Percentiles rank a stretch among this genome's conserved stretches.
Evolutionary conservation across 2,797 vertebrate species (phyloP).

Genomic region (Mormyrus hasselquistii): DNA sequence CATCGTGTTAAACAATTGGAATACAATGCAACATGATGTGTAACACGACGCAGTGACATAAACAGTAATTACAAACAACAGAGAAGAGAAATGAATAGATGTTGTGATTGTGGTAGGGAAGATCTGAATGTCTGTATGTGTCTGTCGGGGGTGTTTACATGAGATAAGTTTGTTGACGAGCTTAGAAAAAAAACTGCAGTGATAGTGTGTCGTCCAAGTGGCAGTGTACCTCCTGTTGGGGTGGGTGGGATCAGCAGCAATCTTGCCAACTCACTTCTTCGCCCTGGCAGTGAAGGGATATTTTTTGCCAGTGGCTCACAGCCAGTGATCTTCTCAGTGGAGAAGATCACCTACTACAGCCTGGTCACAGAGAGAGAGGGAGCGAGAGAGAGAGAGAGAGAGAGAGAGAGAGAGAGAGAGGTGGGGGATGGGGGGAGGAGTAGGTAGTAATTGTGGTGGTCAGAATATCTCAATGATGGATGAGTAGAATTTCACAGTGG

Average conservation of each 20-base stretch:
- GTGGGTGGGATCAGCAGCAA: not conserved
- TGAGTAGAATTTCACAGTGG: not conserved
- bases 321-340: not conserved
- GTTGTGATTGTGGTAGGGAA: not conserved
- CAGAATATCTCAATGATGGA: not conserved
- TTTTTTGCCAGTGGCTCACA: conserved; percentile 5
- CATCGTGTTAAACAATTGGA: not conserved
- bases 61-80: not conserved
- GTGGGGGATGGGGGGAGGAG: not conserved
- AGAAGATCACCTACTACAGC: not conserved
- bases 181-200: not conserved
- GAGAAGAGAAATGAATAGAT: not conserved
- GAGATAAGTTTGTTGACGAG: conserved; percentile 1
- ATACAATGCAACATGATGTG: not conserved
- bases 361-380: not conserved
- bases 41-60: not conserved
- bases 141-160: not conserved
- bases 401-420: not conserved
- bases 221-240: not conserved
- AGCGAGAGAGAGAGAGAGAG: not conserved
- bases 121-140: not conserved
- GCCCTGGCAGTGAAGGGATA: not conserved
- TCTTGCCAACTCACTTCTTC: not conserved
- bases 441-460: not conserved
- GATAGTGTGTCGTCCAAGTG: not conserved